These are phyloP conservation scores for Epiblema foenella DNA, from an alignment of 2,888 invertebrate genomes.

Conservation along the genomic window DNA sequence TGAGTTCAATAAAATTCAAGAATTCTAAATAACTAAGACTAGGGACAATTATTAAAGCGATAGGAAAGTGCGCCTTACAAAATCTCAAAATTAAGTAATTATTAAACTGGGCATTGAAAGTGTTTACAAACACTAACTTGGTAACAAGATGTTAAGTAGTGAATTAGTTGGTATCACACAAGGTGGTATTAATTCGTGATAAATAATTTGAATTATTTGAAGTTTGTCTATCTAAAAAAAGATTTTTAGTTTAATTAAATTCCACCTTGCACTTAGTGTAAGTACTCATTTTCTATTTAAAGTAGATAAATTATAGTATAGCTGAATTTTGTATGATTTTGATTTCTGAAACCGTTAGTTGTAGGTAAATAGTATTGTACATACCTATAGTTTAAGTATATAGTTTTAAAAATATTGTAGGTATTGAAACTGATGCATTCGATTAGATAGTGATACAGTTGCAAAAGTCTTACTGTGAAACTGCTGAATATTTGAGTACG, in stretches of 20 bases:
- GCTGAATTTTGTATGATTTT: too few relatives aligned
- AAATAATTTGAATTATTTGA: too few relatives aligned
- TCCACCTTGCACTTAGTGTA: too few relatives aligned
- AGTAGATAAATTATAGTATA: too few relatives aligned
- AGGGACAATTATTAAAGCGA: too few relatives aligned
- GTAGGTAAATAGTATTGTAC: too few relatives aligned
- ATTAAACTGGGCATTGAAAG: not conserved
- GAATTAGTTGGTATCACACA: too few relatives aligned
- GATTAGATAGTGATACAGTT: not conserved
- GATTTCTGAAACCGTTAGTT: not conserved
- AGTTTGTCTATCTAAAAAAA: too few relatives aligned
- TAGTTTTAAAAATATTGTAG: not conserved
- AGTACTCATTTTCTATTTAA: not conserved
- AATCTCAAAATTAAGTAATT: constrained; percentile 15
- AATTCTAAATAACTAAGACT: not conserved
- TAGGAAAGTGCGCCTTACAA: not conserved
- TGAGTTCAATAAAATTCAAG: not conserved
- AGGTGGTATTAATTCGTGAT: too few relatives aligned
- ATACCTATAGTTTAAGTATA: not conserved
- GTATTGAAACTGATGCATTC: not conserved
- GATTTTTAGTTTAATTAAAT: too few relatives aligned
- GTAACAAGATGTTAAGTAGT: too few relatives aligned
- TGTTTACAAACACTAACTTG: too few relatives aligned
- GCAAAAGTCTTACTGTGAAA: not conserved
- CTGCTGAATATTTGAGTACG: not conserved